Conservation (phyloP, 2,797 vertebrate genomes). For the Microchirus variegatus region DNA sequence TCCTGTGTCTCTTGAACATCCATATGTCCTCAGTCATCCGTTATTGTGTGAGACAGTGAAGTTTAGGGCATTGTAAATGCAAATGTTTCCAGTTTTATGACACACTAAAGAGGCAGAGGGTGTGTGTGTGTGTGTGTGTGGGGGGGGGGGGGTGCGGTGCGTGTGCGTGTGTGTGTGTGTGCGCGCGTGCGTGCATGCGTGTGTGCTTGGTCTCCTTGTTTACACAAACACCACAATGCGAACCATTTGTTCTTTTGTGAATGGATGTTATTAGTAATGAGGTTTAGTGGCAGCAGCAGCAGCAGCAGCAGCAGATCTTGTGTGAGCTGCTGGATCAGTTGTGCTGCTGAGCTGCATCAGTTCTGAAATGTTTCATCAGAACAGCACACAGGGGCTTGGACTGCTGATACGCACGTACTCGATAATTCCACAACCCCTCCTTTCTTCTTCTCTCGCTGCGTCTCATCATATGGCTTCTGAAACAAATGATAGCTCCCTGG, state of each 20-base stretch:
- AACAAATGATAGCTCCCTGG: constrained; percentile 42
- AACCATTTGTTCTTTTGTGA: neutral
- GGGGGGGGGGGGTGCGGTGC: too few relatives aligned
- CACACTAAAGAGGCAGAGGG: neutral
- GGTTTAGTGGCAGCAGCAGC: neutral
- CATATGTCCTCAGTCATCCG: constrained; percentile 34
- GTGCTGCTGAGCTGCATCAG: neutral
- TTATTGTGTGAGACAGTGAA: constrained; percentile 8
- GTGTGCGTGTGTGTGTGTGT: neutral
- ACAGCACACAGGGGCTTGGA: constrained; percentile 17
- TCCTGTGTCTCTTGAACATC: constrained; percentile 33
- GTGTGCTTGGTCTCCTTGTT: neutral
- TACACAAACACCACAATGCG: neutral
- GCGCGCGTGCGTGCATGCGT: neutral
- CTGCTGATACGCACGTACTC: constrained; percentile 55
- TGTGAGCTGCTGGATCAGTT: constrained; percentile 42
- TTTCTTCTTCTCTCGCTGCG: neutral
- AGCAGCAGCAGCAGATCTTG: neutral
- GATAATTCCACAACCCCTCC: constrained; percentile 2
- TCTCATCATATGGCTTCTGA: constrained; percentile 19
- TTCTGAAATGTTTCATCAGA: constrained; percentile 6
- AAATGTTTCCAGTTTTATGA: constrained; percentile 1
- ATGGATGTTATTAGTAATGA: neutral
- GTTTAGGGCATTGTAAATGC: constrained; percentile 14
- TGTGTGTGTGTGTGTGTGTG: neutral